Evolutionary conservation across 2,113 vertebrate genomes (phyloP), one percentile per base, ranked within the genome.

Genomic region (Amblyopsis rosae): DNA sequence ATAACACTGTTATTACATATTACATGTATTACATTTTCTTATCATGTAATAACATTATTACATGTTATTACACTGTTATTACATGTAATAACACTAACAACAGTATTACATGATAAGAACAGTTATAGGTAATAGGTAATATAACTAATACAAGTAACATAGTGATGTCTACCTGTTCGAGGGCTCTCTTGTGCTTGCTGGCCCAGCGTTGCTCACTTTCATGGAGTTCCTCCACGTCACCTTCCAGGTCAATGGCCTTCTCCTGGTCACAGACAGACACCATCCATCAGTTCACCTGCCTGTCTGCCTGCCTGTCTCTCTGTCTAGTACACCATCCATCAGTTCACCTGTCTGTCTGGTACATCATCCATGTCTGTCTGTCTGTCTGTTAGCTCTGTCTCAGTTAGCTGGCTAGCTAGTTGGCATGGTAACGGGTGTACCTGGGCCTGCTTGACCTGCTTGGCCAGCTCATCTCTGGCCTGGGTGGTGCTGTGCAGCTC

Each of bases 151-250:
- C 1, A 19, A 19, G 19, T 19, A 19, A 19, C 33, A 19, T 8
- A 4, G 12, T 35, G 3, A 7, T 12, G 1, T 46, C 26, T 16
- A 93, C 92, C 93, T 93, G 91, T 51, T 94, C 93, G 0, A 90
- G 69, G 9, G 88, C 61, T 77, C 88, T 89, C 82, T 92, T 93
- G 64, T 91, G 87, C 53, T 93, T 93, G 67, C 74, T 62, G 5
- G 69, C 83, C 77, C 83, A 92, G 50, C 91, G 76, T 76, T 90
- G 89, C 78, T 93, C 92, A 17, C 87, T 93, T 70, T 93, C 92
- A 0, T 89, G 86, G 70, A 93, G 68, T 69, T 93, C 92, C 84
- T 94, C 92, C 70, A 93, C 62, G 4, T 93, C 92, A 0, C 59
- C 84, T 79, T 93, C 92, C 75, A 93, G 63, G 70, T 93, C 92